phyloP scores from a whole-genome alignment of 2,113 vertebrate species.

The Eretmochelys imbricata region DNA sequence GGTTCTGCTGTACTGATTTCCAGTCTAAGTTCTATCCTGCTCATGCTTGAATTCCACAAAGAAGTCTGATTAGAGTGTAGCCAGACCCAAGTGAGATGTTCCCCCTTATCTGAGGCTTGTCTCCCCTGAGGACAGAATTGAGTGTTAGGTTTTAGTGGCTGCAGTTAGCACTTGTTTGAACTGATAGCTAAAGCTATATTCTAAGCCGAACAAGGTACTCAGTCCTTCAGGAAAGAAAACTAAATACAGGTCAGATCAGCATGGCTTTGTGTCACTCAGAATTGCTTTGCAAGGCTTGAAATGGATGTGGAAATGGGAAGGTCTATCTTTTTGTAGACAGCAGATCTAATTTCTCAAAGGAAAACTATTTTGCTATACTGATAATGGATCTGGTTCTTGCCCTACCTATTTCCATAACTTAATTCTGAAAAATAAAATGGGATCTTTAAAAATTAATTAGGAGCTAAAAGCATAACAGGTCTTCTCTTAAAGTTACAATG shows the following conservation, averaged over 20 bases:
- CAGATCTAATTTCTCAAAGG: neutral
- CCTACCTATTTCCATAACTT: neutral
- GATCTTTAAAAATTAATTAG: neutral
- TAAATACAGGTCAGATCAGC: neutral
- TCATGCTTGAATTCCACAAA: neutral
- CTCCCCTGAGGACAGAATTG: slow-evolving; percentile 25
- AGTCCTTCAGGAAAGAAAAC: slow-evolving; percentile 26
- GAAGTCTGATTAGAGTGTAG: neutral
- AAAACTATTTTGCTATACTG: neutral
- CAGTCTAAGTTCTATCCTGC: too few relatives aligned
- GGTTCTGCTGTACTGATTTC: too few relatives aligned
- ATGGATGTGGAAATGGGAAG: neutral
- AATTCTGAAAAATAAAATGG: neutral
- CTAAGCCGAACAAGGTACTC: neutral
- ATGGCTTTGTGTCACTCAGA: neutral
- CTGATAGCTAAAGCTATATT: slow-evolving; percentile 13
- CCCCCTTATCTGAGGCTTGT: neutral
- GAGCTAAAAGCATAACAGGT: neutral
- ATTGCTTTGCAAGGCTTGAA: neutral
- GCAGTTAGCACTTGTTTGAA: slow-evolving; percentile 38
- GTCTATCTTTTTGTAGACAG: neutral
- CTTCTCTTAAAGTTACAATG: neutral
- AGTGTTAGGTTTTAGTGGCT: slow-evolving; percentile 18
- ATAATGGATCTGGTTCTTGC: neutral
- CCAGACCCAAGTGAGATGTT: neutral